phyloP scores from a whole-genome alignment of 2,888 invertebrate species.

The Automeris io region DNA sequence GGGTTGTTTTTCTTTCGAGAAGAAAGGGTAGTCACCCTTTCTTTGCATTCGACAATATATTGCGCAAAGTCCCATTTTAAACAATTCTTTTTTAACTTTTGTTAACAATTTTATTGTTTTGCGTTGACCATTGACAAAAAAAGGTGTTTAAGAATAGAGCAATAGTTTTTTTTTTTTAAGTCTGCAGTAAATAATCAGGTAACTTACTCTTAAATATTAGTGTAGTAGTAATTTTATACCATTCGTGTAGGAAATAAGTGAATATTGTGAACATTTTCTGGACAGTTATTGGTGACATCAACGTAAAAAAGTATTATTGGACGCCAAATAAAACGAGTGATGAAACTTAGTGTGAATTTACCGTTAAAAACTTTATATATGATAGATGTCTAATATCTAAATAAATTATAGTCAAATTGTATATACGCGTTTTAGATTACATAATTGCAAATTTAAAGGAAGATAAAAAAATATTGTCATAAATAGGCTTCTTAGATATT shows the following conservation, averaged over 20 bases:
- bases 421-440: no score
- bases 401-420: no score
- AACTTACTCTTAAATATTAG: not conserved
- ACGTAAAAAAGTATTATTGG: no score
- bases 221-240: not conserved
- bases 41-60: constrained; percentile 49
- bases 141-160: not conserved
- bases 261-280: not conserved
- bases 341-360: no score
- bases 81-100: constrained; percentile 25
- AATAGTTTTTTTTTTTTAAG: not conserved
- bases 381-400: no score
- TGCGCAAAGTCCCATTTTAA: constrained; percentile 54
- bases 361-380: no score
- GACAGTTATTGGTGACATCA: no score
- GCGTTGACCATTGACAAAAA: constrained; percentile 23
- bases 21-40: constrained; percentile 65
- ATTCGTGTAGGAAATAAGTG: not conserved
- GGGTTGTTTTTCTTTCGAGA: constrained; percentile 66
- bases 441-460: no score
- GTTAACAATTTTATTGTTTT: constrained; percentile 30
- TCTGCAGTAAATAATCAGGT: not conserved
- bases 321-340: no score
- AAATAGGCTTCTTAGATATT: no score
- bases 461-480: no score